Evolutionary conservation across 2,888 invertebrate genomes (phyloP), one percentile per base, ranked within the genome.

Genomic region (Polymixis lichenea): DNA sequence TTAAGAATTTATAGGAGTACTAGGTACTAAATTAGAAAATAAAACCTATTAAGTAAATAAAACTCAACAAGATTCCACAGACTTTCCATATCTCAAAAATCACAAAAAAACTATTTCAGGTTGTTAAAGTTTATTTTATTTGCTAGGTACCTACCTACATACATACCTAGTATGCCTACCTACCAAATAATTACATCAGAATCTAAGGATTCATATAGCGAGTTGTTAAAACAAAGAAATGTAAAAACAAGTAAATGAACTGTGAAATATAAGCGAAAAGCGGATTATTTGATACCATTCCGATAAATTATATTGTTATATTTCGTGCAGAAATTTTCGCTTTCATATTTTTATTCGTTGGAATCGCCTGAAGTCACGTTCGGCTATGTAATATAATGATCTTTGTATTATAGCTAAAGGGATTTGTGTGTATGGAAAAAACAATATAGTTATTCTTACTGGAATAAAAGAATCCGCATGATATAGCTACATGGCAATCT

Each of bases 301-400:
- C 11, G 25, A 19, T 80, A 55, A 73, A 72, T 80, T 58, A 80
- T 72, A 80, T 32, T 55, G 53, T 75, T 53, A 58, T 56, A 67
- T 80, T 67, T 74, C 17, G 25, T 51, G 49, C n/a, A 46, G 32
- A 61, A 15, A 56, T 67, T 72, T 72, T 56, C 19, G 5, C 19
- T 53, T 58, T 67, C 32, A 32, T 75, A 43, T 78, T 78, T 78
- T 64, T 62, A 81, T 80, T 67, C 62, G 56, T 19, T 53, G 32
- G 32, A 74, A 62, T 78, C 67, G 78, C 56, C 51, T 46, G 46
- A 81, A 81, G 78, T 74, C 78, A 78, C 81, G 78, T 81, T 58
- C 75, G 8, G 32, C 56, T 51, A 8, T 67, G n/a, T 62, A 51
- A 32, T 61, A 32, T 67, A 67, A 80, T 80, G 51, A 58, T 67